These are phyloP conservation scores for Trachops cirrhosus DNA, from an alignment of 2,797 vertebrate genomes.

Conservation along the genomic window DNA sequence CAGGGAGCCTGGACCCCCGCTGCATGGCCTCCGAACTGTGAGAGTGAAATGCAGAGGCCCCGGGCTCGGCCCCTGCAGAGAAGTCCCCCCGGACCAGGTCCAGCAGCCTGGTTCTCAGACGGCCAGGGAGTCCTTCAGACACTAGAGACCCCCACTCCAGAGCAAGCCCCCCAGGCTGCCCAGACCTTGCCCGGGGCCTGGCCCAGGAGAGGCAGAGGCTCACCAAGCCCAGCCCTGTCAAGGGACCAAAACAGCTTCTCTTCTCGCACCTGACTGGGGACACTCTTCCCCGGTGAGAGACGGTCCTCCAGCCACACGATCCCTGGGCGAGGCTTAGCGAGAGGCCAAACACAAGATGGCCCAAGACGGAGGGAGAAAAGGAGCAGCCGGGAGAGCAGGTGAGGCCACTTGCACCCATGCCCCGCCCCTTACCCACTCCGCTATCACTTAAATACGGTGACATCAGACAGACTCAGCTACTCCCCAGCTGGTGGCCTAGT, in stretches of 20 bases:
- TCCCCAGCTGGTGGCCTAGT: neutral
- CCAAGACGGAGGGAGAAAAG: neutral
- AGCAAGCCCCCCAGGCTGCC: neutral
- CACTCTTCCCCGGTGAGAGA: neutral
- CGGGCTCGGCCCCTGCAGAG: neutral
- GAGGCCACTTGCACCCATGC: neutral
- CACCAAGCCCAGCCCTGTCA: neutral
- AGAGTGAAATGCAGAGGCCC: neutral
- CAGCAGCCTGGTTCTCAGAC: neutral
- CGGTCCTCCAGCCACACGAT: neutral
- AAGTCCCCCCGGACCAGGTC: neutral
- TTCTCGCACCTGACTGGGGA: neutral
- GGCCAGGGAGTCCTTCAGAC: neutral
- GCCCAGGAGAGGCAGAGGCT: neutral
- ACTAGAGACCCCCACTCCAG: too few relatives aligned
- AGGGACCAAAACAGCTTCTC: neutral
- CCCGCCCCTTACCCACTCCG: neutral
- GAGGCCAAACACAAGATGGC: neutral
- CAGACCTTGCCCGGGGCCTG: neutral
- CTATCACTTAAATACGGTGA: neutral
- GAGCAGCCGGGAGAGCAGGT: rapidly evolving
- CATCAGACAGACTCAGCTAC: neutral
- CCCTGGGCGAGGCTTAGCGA: neutral
- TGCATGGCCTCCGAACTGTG: neutral
- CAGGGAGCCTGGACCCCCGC: neutral